phyloP scores from a whole-genome alignment of 1,140 invertebrate species.

The Lineus longissimus region DNA sequence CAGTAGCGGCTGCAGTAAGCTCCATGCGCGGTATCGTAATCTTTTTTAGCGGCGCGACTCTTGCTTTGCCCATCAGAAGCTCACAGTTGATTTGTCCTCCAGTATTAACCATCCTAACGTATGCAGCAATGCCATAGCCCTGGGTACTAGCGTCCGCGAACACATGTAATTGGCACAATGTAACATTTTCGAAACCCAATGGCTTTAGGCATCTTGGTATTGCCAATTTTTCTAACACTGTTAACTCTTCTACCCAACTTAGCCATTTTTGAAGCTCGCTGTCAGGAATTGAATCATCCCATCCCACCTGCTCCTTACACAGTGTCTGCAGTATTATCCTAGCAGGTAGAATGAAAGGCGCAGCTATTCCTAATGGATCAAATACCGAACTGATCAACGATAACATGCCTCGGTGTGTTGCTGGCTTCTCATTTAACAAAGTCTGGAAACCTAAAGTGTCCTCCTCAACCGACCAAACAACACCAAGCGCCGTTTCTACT shows the following conservation, averaged over 20 bases:
- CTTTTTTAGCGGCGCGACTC: no score
- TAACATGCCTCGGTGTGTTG: constrained; percentile 12
- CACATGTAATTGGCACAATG: no score
- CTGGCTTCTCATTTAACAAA: neutral
- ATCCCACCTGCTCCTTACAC: constrained; percentile 4
- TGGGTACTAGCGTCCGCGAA: no score
- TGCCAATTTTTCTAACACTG: neutral
- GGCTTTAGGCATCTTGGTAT: constrained; percentile 9
- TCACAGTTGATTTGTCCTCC: no score
- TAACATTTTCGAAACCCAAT: no score
- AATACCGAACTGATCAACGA: constrained; percentile 11
- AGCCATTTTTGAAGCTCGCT: neutral
- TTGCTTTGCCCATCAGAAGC: no score
- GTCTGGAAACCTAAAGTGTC: constrained; percentile 8
- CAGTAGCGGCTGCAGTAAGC: no score
- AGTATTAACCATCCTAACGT: no score
- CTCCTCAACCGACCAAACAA: constrained; percentile 3
- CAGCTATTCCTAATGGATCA: constrained; percentile 18
- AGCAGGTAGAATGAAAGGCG: constrained; percentile 10
- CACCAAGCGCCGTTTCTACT: constrained; percentile 5
- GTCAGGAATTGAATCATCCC: constrained; percentile 19
- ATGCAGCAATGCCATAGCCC: no score
- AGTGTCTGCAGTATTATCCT: constrained; percentile 17
- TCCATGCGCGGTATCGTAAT: no score
- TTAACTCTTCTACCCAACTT: constrained; percentile 8